Evolutionary conservation across 2,888 invertebrate species (phyloP), one percentile per base, ranked within the genome.

Genomic region (Resseliella maxima): DNA sequence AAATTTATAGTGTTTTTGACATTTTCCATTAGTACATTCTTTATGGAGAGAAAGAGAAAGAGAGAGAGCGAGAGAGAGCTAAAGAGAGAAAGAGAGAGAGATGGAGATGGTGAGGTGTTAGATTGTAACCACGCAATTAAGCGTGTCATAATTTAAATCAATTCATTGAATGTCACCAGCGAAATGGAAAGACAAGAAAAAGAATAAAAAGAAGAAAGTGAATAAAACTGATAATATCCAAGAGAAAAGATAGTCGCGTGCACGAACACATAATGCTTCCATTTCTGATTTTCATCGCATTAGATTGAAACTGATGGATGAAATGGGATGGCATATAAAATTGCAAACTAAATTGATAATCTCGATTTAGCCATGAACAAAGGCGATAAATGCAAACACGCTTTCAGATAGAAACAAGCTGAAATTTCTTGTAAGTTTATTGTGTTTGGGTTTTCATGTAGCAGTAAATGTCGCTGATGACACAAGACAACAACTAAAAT

Each of bases 271-370:
- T 2, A 12, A 2, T 24, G 2, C 59, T 59, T 59, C 2, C 46
- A 50, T 50, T 18, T 50, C 15, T 15, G 46, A 50, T 50, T 59
- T 59, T 6, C 59, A 24, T 24, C 24, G 59, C 59, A 59, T 59
- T 59, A 24, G 24, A 59, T 59, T 59, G 59, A 24, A 15, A 59
- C 24, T 59, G 59, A 24, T 24, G n/a, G 35, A 72, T 72, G 72
- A 35, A 31, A 72, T 72, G 72, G 72, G 31, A 59, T 59, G 59
- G 18, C 27, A 72, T n/a, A 31, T 72, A 72, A 72, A 72, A 72
- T 72, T 72, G 72, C 72, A 72, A 72, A 72, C 72, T 72, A 72
- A 72, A 72, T 72, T 72, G 72, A 72, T 72, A 72, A 72, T 72
- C 72, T 72, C 2, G 31, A 8, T 72, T 72, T 72, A 72, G 27